Base-by-base conservation (phyloP, 1,140 invertebrate genomes). In the Mamestra configurata region DNA sequence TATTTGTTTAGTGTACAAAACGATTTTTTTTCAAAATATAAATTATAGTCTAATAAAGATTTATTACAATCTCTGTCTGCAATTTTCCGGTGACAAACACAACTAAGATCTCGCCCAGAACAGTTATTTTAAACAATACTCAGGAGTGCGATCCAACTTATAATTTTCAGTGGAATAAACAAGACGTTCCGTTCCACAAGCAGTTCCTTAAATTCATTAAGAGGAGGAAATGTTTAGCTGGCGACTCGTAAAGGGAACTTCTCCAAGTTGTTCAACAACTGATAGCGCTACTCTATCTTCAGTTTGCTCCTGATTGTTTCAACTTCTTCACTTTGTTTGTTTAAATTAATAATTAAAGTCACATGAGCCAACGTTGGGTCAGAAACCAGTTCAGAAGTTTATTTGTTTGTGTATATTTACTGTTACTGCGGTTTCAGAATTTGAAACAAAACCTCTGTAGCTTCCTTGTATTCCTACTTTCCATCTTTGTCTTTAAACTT, bases 201-300 rank as follows among this genome's bases (percentile, higher is more conserved):
- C 70, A 66, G 31, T 77, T 78, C 61, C 53, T 81, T 78, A 78
- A 81, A 78, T 81, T 73, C 66, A 73, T 81, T 78, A 72, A 75
- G 77, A 76, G 66, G 51, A 79, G 71, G 71, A 76, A 68, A 66
- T 70, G 79, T 80, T 76, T 57, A 46, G 57, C 37, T 61, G 37
- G 61, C 53, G 72, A 76, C 13, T 70, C 61, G 64, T 76, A 73
- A 79, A 79, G 68, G 68, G 35, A 59, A 59, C 22, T 73, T 61
- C 13, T 13, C 27, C 18, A 79, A 79, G 20, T 79, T 79, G 13
- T 57, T 64, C 49, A 6, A 81, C 68, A 81, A 81, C 55, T 72
- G 73, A 80, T 80, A 81, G 55, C 66, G 20, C 43, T 61, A 43
- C 53, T 77, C 72, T 71, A 71, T 71, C 72, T 77, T 71, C 61